phyloP scores from a whole-genome alignment of 1,140 invertebrate genomes.

The Triops longicaudatus region DNA sequence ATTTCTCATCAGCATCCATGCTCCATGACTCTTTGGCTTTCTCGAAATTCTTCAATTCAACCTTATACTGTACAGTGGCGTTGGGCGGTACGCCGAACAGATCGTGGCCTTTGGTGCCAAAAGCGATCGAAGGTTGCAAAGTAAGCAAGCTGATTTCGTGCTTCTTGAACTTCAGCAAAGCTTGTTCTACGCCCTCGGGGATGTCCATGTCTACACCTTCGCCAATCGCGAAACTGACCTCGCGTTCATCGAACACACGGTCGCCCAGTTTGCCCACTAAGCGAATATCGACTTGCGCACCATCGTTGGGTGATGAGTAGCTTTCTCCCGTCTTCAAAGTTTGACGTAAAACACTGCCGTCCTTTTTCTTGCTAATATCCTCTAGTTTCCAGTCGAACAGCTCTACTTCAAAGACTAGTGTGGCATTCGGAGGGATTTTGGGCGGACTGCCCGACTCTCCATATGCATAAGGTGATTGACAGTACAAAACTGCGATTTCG shows the following conservation, averaged over 20 bases:
- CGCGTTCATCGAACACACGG: conserved; percentile 60
- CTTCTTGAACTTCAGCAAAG: conserved; percentile 66
- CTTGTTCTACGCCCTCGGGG: conserved; percentile 73
- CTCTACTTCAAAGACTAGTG: conserved; percentile 87
- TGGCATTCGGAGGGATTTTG: conserved; percentile 82
- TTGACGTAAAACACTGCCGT: conserved; percentile 69
- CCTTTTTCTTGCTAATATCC: conserved; percentile 73
- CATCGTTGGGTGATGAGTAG: conserved; percentile 63
- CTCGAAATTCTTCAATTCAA: conserved; percentile 74
- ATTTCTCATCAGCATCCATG: conserved; percentile 63
- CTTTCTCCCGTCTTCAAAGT: conserved; percentile 60
- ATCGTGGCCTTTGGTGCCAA: conserved; percentile 59
- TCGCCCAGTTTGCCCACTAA: conserved; percentile 61
- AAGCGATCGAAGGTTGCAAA: conserved; percentile 72
- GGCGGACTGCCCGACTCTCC: conserved; percentile 72
- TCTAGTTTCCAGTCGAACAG: conserved; percentile 74
- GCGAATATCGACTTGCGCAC: conserved; percentile 68
- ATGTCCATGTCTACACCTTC: conserved; percentile 69
- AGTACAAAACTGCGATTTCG: conserved; percentile 74
- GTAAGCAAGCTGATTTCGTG: conserved; percentile 68
- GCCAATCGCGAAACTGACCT: conserved; percentile 74
- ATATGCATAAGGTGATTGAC: conserved; percentile 85
- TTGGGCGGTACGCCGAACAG: conserved; percentile 69
- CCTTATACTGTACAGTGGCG: conserved; percentile 67
- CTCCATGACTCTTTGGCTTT: conserved; percentile 72